Base-by-base conservation (phyloP, 2,797 vertebrate species). In the Selene dorsalis region DNA sequence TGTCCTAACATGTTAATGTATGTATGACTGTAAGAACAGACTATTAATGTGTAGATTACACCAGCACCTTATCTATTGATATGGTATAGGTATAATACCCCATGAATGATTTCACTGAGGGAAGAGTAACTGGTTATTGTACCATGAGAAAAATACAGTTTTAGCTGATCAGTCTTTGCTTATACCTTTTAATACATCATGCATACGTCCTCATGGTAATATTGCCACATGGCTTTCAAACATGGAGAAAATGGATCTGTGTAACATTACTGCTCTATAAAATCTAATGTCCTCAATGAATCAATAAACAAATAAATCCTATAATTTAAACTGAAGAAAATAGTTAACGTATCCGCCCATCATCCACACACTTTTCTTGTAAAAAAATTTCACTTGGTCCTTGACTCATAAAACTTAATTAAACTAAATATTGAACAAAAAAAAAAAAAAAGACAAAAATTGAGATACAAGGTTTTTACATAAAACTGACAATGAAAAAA, bases 391-490 rank as follows among this genome's bases (percentile, higher is more conserved):
- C 41, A 13, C 60, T 79, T 70, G 14, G 41, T 75, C 72, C 26
- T 67, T 48, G 28, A 74, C 68, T 73, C 35, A 68, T 69, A 68
- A 64, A 84, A 82, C 66, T 18, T 73, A 69, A 85, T 85, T 69
- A 75, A 52, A 69, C 70, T 17, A 69, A 78, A 68, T 43, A 62
- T 30, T 73, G 61, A 22, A 61, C 39, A 35, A 35, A 35, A 8
- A 35, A 35, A n/a, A 65, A 85, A 66, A 87, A 72, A 62, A 61
- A 59, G 45, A 72, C 71, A 68, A 81, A 83, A 83, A 87, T 74
- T 66, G 74, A 85, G 84, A 86, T 84, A 80, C 61, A 63, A 73
- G 75, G 58, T 87, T 89, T 91, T 89, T 73, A 82, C 80, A 82
- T 88, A 81, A 73, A 89, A 85, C 26, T 79, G 75, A 81, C 72